phyloP scores from a whole-genome alignment of 2,888 invertebrate genomes.

The Pegoplata infirma region DNA sequence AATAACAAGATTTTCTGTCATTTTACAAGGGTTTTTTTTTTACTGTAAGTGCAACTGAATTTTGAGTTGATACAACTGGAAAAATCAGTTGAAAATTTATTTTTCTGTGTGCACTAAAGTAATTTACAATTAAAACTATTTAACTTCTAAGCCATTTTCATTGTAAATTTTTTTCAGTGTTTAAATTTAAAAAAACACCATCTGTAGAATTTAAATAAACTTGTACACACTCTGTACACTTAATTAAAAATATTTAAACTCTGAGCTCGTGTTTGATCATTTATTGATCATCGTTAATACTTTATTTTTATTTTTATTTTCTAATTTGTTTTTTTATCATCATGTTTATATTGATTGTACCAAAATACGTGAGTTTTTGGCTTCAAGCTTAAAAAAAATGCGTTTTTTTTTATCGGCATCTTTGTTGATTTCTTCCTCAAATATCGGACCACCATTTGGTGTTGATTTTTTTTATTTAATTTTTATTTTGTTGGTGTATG shows the following conservation, averaged over 20 bases:
- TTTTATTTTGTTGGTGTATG: neutral
- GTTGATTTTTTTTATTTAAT: neutral
- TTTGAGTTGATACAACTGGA: no score
- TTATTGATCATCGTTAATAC: slow-evolving; percentile 33
- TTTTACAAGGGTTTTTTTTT: no score
- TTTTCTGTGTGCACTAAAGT: no score
- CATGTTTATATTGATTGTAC: slow-evolving; percentile 14
- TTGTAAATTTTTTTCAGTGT: neutral
- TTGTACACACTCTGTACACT: no score
- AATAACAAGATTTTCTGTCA: no score
- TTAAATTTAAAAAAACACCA: neutral
- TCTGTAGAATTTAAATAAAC: neutral
- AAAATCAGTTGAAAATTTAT: no score
- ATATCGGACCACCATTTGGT: neutral
- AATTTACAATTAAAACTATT: no score
- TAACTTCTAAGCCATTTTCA: no score
- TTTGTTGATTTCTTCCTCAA: neutral
- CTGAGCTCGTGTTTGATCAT: slow-evolving; percentile 52
- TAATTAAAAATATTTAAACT: slow-evolving; percentile 24
- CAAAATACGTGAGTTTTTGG: slow-evolving; percentile 10
- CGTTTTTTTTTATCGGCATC: slow-evolving; percentile 9
- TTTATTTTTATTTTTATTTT: no score
- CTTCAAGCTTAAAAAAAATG: neutral
- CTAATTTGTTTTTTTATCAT: slow-evolving; percentile 48
- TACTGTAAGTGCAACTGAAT: no score